Conservation (phyloP, 2,888 invertebrate genomes). For the Petrolisthes cinctipes region DNA sequence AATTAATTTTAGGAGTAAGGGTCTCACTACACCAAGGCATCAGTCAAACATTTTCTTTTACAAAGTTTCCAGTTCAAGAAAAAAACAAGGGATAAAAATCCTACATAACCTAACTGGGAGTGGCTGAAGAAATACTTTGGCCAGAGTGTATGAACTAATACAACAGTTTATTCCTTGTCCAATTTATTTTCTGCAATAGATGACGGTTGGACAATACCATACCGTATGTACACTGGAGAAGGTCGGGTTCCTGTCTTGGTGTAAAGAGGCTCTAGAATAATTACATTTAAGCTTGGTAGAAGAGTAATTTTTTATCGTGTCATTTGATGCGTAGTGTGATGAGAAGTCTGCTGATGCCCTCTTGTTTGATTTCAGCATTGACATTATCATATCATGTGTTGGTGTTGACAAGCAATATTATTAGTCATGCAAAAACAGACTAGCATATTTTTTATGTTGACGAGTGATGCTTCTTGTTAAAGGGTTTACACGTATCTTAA, state of each 20-base stretch:
- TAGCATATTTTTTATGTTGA: constrained; percentile 23
- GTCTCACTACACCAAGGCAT: no score
- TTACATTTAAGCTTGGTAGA: constrained; percentile 36
- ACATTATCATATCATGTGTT: constrained; percentile 49
- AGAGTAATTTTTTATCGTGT: constrained; percentile 45
- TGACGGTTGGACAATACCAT: no score
- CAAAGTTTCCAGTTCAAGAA: no score
- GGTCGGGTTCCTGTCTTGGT: no score
- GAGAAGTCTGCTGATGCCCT: background rate
- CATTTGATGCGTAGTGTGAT: constrained; percentile 43
- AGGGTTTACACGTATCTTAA: constrained; percentile 18
- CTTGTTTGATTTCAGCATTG: constrained; percentile 32
- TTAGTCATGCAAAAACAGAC: constrained; percentile 48
- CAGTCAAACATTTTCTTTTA: no score
- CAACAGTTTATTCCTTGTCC: no score
- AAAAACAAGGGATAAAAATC: no score
- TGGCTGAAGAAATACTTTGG: no score
- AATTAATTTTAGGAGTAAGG: constrained; percentile 43
- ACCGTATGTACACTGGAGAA: no score
- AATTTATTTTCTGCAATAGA: no score
- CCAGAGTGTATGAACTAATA: no score
- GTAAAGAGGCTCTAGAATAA: background rate
- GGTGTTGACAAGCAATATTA: constrained; percentile 58
- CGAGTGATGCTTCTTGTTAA: constrained; percentile 46
- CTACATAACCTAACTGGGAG: no score